phyloP scores from a whole-genome alignment of 2,113 vertebrate genomes.

The Suricata suricatta region DNA sequence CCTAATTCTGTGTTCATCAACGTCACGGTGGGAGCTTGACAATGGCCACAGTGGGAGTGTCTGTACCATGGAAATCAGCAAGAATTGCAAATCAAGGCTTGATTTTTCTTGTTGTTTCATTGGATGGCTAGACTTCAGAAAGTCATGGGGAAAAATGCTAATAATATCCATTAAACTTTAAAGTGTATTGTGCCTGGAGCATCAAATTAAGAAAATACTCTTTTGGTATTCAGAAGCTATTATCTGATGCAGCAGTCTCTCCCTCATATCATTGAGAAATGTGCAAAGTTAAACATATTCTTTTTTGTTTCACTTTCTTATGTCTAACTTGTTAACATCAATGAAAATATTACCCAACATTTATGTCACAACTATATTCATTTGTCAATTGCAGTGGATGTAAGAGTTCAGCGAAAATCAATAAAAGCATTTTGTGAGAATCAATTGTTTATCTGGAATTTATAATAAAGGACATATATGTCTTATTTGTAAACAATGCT shows the following conservation, averaged over 20 bases:
- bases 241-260: background rate
- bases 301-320: background rate
- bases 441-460: conserved; percentile 28
- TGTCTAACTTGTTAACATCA: conserved; percentile 10
- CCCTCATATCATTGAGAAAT: background rate
- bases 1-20: background rate
- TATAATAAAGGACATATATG: background rate
- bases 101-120: background rate
- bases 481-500: conserved; percentile 11
- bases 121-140: background rate
- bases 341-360: conserved; percentile 25
- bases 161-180: background rate
- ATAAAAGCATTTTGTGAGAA: background rate
- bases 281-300: background rate
- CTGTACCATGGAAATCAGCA: background rate
- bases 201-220: conserved; percentile 3
- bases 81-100: background rate
- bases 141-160: background rate
- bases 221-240: background rate
- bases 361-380: background rate
- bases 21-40: background rate
- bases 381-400: background rate
- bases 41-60: background rate
- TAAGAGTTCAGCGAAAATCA: conserved; percentile 14
- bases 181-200: background rate